phyloP scores from a whole-genome alignment of 2,888 invertebrate genomes.

The Nephrocerus scutellatus region DNA sequence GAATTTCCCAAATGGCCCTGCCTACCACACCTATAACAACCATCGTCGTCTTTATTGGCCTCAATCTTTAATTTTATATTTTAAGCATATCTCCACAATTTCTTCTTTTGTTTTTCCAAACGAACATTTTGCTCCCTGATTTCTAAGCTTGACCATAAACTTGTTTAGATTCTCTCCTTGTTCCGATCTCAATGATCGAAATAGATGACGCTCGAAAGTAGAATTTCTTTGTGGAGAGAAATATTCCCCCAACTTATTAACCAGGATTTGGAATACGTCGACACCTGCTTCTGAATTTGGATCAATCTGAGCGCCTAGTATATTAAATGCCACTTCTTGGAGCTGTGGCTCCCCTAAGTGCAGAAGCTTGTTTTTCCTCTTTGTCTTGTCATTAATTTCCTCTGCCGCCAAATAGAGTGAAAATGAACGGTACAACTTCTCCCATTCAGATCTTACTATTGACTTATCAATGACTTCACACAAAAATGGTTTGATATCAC shows the following conservation, averaged over 20 bases:
- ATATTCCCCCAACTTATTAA: conserved; percentile 6
- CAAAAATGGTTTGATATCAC: conserved; percentile 6
- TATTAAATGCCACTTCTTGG: conserved; percentile 9
- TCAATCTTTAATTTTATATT: conserved; percentile 6
- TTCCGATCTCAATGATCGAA: conserved; percentile 28
- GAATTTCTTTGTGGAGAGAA: conserved; percentile 14
- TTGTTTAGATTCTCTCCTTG: conserved; percentile 29
- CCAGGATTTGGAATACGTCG: conserved; percentile 1
- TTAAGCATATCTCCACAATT: conserved; percentile 7
- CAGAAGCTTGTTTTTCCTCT: conserved; percentile 5
- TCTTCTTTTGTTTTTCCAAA: conserved; percentile 11
- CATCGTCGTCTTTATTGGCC: not conserved
- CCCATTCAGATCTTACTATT: conserved; percentile 11
- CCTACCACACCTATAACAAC: conserved; percentile 9
- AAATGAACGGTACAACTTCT: conserved; percentile 8
- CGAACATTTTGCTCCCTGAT: conserved; percentile 11
- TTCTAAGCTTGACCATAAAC: conserved; percentile 24
- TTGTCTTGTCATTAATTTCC: conserved; percentile 8
- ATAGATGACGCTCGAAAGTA: conserved; percentile 26
- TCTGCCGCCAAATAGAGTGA: conserved; percentile 9
- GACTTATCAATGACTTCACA: conserved; percentile 9
- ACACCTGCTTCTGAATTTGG: too few species aligned
- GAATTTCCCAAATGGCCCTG: conserved; percentile 2
- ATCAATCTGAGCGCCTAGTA: conserved; percentile 7
- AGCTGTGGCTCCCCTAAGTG: conserved; percentile 10